Evolutionary conservation across 1,140 invertebrate genomes (phyloP).

Genomic region (Odontomachus brunneus): DNA sequence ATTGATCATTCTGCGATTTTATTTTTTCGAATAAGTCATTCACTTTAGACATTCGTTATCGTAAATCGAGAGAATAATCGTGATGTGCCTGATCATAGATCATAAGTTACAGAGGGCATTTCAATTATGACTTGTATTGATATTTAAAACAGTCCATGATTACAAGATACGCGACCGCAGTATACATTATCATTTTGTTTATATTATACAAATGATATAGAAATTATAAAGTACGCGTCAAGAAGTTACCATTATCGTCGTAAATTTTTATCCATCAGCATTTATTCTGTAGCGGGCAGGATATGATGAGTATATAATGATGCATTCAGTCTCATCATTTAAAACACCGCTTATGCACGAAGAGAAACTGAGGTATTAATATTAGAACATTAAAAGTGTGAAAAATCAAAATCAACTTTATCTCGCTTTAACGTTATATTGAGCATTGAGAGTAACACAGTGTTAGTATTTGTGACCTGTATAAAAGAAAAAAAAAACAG

Average conservation of each 20-base stretch:
- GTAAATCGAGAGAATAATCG: constrained; percentile 58
- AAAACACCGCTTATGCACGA: constrained; percentile 46
- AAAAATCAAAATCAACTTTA: constrained; percentile 66
- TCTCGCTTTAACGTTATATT: constrained; percentile 26
- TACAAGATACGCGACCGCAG: constrained; percentile 41
- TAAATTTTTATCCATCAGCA: constrained; percentile 11
- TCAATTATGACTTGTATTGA: constrained; percentile 56
- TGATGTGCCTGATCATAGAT: constrained; percentile 72
- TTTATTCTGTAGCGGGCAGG: constrained; percentile 9
- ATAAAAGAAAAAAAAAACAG: constrained; percentile 1
- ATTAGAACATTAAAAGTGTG: constrained; percentile 35
- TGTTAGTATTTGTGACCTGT: constrained; percentile 5
- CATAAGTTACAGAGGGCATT: constrained; percentile 72
- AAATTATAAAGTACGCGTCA: constrained; percentile 13
- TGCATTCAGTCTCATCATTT: constrained; percentile 49
- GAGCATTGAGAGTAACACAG: constrained; percentile 15
- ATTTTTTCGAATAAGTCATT: constrained; percentile 42
- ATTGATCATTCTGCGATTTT: constrained; percentile 31
- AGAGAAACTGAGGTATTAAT: constrained; percentile 44
- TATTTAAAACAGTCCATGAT: constrained; percentile 60
- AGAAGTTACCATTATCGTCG: constrained; percentile 12
- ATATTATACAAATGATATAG: constrained; percentile 11
- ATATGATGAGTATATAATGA: constrained; percentile 1
- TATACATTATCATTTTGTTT: constrained; percentile 49
- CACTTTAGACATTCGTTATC: constrained; percentile 49